Percentiles rank a stretch among this genome's conserved stretches.
phyloP scores from a whole-genome alignment of 2,113 vertebrate genomes.

The Pandion haliaetus region DNA sequence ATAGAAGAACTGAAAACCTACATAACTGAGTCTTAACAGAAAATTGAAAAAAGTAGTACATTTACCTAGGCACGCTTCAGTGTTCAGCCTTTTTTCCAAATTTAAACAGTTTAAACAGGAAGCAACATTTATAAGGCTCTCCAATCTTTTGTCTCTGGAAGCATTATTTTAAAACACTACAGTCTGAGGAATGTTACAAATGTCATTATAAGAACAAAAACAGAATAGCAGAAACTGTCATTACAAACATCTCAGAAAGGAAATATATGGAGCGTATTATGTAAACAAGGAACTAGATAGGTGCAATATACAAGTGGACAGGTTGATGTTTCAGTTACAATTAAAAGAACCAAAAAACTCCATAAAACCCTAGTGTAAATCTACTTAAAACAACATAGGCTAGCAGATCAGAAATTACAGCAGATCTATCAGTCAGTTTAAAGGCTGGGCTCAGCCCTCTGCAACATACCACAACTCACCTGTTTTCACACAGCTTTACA shows the following conservation, averaged over 20 bases:
- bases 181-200: constrained; percentile 61
- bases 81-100: constrained; percentile 4
- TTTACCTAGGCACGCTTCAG: constrained; percentile 32
- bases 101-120: background rate
- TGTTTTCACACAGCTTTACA: background rate
- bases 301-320: background rate
- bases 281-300: background rate
- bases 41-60: background rate
- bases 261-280: background rate
- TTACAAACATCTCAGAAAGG: background rate
- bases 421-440: background rate
- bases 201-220: background rate
- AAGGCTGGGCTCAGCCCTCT: background rate
- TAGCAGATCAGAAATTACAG: background rate
- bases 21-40: background rate
- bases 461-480: background rate
- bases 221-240: background rate
- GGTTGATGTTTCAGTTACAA: background rate
- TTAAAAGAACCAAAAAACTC: background rate
- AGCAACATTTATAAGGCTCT: constrained; percentile 19
- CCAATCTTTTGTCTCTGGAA: constrained; percentile 21
- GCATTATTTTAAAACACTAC: background rate
- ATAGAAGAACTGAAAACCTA: background rate
- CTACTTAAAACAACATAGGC: background rate
- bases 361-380: background rate